Evolutionary conservation across 2,113 vertebrate genomes (phyloP).

Genomic region (Triplophysa tibetana): DNA sequence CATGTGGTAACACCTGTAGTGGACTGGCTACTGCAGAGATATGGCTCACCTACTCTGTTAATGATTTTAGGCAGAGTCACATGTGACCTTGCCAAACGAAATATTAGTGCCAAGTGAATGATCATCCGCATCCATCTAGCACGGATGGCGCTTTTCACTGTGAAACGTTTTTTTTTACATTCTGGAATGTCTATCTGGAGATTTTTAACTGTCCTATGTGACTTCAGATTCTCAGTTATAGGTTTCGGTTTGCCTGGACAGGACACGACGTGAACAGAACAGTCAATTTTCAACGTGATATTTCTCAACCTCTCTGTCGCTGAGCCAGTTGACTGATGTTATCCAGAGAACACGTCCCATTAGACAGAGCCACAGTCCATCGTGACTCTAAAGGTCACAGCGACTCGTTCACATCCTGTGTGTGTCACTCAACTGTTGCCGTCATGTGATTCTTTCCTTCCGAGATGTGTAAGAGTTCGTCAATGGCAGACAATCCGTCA

Average conservation of each 20-base stretch:
- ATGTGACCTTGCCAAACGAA: slow-evolving; percentile 35
- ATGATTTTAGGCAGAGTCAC: slow-evolving; percentile 24
- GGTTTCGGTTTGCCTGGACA: slow-evolving; percentile 1
- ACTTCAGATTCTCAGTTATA: slow-evolving; percentile 1
- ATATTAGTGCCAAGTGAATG: slow-evolving; percentile 27
- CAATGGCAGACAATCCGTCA: slow-evolving; percentile 33
- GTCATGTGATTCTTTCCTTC: slow-evolving; percentile 58
- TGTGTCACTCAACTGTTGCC: slow-evolving; percentile 57
- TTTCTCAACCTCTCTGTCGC: background rate
- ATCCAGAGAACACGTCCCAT: slow-evolving; percentile 49
- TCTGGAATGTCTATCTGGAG: slow-evolving; percentile 5
- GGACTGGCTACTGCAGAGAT: background rate
- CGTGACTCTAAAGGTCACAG: slow-evolving; percentile 60
- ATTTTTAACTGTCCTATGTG: background rate
- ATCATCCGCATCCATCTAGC: slow-evolving; percentile 20
- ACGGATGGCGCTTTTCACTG: slow-evolving; percentile 7
- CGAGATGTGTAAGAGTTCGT: slow-evolving; percentile 29
- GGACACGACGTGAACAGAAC: background rate
- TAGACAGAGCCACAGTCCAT: slow-evolving; percentile 8
- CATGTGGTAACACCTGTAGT: slow-evolving; percentile 30
- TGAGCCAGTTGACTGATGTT: slow-evolving; percentile 49
- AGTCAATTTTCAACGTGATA: slow-evolving; percentile 12
- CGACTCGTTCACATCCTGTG: slow-evolving; percentile 74
- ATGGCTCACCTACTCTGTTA: slow-evolving; percentile 14
- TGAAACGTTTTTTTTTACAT: background rate